Evolutionary conservation across 2,797 vertebrate genomes (phyloP), one percentile per base, ranked within the genome.

Genomic region (Ciconia nigra): DNA sequence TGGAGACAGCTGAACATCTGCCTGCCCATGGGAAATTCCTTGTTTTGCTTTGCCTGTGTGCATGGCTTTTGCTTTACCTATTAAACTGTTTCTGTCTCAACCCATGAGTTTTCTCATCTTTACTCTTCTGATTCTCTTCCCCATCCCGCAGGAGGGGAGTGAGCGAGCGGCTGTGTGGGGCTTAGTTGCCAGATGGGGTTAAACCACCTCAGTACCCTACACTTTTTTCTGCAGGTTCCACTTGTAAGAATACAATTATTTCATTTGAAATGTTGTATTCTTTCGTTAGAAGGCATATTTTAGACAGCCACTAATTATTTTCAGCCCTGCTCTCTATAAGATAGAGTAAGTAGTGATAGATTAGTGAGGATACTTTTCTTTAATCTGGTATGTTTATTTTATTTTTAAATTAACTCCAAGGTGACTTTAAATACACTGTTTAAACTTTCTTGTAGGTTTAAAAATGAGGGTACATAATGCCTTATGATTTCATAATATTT

Each of bases 331-430:
- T 85, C 13, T 73, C 44, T 25, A 13, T 42, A 71, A 85, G 15
- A 29, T 35, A 77, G 35, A 71, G 31, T 35, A 35, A 80, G 54
- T 29, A 21, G 11, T 63, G 59, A 46, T 31, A 83, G 44, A 80
- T 54, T 73, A 80, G 9, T 55, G 33, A 76, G 13, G 16, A 9
- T 15, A 5, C 37, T n/a, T 13, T 25, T 49, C 76, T 94, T 37
- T 31, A 91, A 93, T 87, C 54, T 65, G 22, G 15, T 91, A 15
- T 19, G 10, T 88, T 91, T 96, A 66, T 87, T 92, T 49, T 39
- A 67, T 83, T 95, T 89, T 62, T 85, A 70, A 49, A 81, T 92
- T 93, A 92, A 96, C 31, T 67, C 9, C 62, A 87, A 86, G 73
- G 46, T 37, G 25, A 26, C 63, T 92, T 67, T 76, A 88, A 92